Conservation (phyloP, 2,888 invertebrate species). For the Drosophila mulleri region DNA sequence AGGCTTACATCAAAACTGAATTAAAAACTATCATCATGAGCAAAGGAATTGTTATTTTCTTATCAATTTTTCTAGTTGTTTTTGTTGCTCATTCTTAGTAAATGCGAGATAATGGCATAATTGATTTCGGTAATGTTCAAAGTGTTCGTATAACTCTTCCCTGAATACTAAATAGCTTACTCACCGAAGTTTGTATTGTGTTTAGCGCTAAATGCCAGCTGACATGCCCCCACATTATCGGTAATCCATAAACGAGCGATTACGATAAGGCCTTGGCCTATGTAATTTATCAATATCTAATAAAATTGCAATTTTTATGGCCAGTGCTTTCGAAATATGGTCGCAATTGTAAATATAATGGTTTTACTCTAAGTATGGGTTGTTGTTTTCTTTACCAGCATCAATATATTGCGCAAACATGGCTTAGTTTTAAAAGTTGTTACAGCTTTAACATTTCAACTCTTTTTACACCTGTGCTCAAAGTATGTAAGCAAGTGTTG, state of each 20-base stretch:
- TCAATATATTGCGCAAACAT: not conserved
- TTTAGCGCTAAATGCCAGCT: conserved; percentile 21
- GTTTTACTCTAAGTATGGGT: not conserved
- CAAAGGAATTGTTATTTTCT: conserved; percentile 2
- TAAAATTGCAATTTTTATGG: conserved; percentile 20
- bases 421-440: not conserved
- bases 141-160: conserved; percentile 31
- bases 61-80: conserved; percentile 3
- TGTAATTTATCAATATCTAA: conserved; percentile 42
- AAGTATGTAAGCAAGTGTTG: not conserved
- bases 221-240: conserved; percentile 31
- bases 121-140: conserved; percentile 24
- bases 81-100: not conserved
- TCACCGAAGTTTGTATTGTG: not conserved
- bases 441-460: not conserved
- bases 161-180: conserved; percentile 16
- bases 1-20: conserved; percentile 5
- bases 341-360: conserved; percentile 1
- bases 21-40: conserved; percentile 12
- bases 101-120: conserved; percentile 25
- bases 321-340: conserved; percentile 7
- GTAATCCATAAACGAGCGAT: conserved; percentile 45
- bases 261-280: conserved; percentile 47
- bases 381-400: not conserved
- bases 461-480: not conserved